Evolutionary conservation across 2,797 vertebrate genomes (phyloP), one percentile per base, ranked within the genome.

Genomic region (Alcedo atthis): DNA sequence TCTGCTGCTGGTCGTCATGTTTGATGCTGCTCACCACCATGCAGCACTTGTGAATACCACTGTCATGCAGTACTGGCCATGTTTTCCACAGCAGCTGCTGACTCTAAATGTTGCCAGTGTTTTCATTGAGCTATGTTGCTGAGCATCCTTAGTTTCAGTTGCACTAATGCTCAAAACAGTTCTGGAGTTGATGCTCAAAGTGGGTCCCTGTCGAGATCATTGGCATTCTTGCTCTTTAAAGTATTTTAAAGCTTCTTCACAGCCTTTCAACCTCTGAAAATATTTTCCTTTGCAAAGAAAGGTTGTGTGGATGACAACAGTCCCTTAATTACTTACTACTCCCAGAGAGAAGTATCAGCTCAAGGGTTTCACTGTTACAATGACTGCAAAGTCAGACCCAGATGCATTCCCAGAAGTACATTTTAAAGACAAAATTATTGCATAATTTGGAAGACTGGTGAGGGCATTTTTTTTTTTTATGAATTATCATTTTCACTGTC

Each of bases 11-110:
- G 57, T 58, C 25, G 16, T 75, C 53, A 15, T 43, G 74, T 42
- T 76, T 48, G 45, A 64, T 54, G 33, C 35, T 87, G 48, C 76
- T 74, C 45, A 78, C 42, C 63, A 74, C 53, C 91, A 45, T 24
- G 37, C 26, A 67, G 62, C 69, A 19, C 77, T 81, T 67, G 63
- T 53, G 73, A 93, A 86, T 87, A 86, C 42, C 84, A 86, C 58
- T 26, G 15, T 63, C 83, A 69, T 33, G 42, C 45, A 68, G 62
- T 15, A 46, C 45, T 69, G 64, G 62, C 74, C 84, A 21, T 45
- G 73, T 83, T 76, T 87, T 81, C 91, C 83, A 93, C 92, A 81
- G 78, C 68, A 70, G 28, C 15, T 75, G 42, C 12, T 71, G 37
- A 40, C 32, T 51, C 12, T 63, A 61, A 53, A 40, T 9, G 13